Base-by-base conservation (phyloP, 2,113 vertebrate genomes). In the Charadrius vociferus region DNA sequence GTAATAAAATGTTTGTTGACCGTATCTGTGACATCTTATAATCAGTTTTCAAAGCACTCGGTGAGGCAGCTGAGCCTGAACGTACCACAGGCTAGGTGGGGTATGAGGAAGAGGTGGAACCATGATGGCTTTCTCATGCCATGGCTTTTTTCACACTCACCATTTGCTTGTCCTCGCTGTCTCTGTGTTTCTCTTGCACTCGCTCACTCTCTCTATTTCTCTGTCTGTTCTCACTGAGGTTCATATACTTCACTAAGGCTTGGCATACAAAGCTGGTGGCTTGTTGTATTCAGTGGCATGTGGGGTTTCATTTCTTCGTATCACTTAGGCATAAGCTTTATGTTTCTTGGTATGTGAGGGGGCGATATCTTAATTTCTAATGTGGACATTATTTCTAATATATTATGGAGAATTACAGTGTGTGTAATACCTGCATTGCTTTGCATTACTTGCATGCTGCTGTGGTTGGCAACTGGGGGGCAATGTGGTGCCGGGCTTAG, bases 121-220 rank as follows among this genome's bases (percentile, higher is more conserved):
- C 37, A 34, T 0, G 7, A 7, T 2, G 11, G 6, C 50, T 80
- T 43, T 63, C 15, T 81, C 14, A 8, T 53, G 24, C 9, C 7
- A 0, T 68, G 19, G 12, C 22, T 50, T 56, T 73, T 73, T 50
- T 26, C 27, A 21, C 6, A 12, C 20, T 79, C 1, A 1, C 4
- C 4, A 14, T 84, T 56, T 73, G 36, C 14, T 56, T 79, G 14
- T 78, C 24, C 11, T 78, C 26, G 3, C 15, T 43, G 26, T 30
- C 29, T 20, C 20, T 43, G 7, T 49, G 43, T n/a, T 43, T 47
- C 8, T 55, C 5, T 47, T 36, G 12, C 26, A 2, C 30, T 39
- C 2, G 1, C 29, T 36, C 5, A 7, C 5, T 36, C 20, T 70
- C 32, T 10, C 5, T 77, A 71, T 71, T 58, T 74, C 27, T 67